phyloP scores from a whole-genome alignment of 2,113 vertebrate genomes.

The Corythoichthys intestinalis region DNA sequence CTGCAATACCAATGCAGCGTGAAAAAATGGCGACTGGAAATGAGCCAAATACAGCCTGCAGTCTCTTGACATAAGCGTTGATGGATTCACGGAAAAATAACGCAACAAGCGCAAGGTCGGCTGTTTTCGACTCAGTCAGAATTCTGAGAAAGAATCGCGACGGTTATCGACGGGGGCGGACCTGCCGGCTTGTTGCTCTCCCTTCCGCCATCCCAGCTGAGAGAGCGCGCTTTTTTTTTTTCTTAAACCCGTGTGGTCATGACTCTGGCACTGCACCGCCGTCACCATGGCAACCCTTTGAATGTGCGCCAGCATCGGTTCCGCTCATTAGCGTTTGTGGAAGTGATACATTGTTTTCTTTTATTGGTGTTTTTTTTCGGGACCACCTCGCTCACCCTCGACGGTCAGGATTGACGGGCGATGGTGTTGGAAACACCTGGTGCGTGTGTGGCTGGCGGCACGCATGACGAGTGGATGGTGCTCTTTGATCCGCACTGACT shows the following conservation, averaged over 20 bases:
- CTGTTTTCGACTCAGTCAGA: background rate
- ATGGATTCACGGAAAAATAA: background rate
- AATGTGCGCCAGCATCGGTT: constrained; percentile 42
- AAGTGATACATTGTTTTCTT: constrained; percentile 49
- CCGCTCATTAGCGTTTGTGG: constrained; percentile 57
- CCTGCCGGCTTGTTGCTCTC: background rate
- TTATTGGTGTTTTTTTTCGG: constrained; percentile 23
- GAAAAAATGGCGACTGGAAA: background rate
- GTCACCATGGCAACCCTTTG: constrained; percentile 61
- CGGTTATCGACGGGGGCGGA: background rate
- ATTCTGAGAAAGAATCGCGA: background rate
- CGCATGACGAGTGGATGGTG: background rate
- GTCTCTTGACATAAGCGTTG: background rate
- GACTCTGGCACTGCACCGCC: constrained; percentile 38
- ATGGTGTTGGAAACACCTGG: background rate
- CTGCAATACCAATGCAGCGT: background rate
- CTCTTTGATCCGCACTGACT: constrained; percentile 36
- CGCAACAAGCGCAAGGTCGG: background rate
- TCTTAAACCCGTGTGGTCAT: constrained; percentile 38
- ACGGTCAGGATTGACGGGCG: background rate
- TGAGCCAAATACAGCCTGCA: background rate
- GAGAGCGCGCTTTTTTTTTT: background rate
- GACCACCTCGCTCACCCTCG: constrained; percentile 23
- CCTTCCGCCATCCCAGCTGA: background rate
- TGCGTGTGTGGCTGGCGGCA: background rate